Percentiles rank a stretch among this genome's conserved stretches.
phyloP scores from a whole-genome alignment of 2,888 invertebrate species.

The Aphidius colemani region DNA sequence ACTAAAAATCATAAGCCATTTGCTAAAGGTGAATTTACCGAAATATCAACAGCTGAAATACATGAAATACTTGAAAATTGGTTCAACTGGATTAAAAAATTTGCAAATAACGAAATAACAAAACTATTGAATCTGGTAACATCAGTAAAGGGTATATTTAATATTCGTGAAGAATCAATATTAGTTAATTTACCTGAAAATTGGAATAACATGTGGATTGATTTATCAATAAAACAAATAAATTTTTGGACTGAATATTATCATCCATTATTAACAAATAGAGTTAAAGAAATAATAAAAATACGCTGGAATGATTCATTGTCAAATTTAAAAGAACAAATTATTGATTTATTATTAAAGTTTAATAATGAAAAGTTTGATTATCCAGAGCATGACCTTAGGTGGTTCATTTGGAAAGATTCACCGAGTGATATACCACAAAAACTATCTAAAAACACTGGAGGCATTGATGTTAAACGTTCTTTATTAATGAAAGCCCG shows the following conservation, averaged over 20 bases:
- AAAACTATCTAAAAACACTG: slow-evolving; percentile 53
- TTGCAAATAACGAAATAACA: slow-evolving; percentile 65
- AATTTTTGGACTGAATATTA: slow-evolving; percentile 77
- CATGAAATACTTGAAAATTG: slow-evolving; percentile 65
- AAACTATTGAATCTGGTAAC: slow-evolving; percentile 69
- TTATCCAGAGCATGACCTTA: slow-evolving; percentile 68
- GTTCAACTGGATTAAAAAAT: slow-evolving; percentile 67
- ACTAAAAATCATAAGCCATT: slow-evolving; percentile 52
- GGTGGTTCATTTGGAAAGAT: slow-evolving; percentile 78
- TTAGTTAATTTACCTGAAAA: slow-evolving; percentile 68
- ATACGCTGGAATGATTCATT: slow-evolving; percentile 47
- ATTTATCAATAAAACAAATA: slow-evolving; percentile 65
- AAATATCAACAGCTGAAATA: slow-evolving; percentile 52
- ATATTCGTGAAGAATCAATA: slow-evolving; percentile 72
- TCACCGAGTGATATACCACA: slow-evolving; percentile 63
- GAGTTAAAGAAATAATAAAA: slow-evolving; percentile 64
- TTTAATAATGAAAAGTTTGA: slow-evolving; percentile 49
- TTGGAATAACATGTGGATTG: slow-evolving; percentile 69
- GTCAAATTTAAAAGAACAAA: slow-evolving; percentile 42
- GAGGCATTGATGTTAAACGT: slow-evolving; percentile 49
- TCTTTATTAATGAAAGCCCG: slow-evolving; percentile 76
- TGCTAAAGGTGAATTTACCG: slow-evolving; percentile 40
- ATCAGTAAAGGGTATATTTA: slow-evolving; percentile 73
- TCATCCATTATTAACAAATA: slow-evolving; percentile 73
- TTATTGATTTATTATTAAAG: slow-evolving; percentile 47